Conservation (phyloP, 2,797 vertebrate species). For the Oreortyx pictus region DNA sequence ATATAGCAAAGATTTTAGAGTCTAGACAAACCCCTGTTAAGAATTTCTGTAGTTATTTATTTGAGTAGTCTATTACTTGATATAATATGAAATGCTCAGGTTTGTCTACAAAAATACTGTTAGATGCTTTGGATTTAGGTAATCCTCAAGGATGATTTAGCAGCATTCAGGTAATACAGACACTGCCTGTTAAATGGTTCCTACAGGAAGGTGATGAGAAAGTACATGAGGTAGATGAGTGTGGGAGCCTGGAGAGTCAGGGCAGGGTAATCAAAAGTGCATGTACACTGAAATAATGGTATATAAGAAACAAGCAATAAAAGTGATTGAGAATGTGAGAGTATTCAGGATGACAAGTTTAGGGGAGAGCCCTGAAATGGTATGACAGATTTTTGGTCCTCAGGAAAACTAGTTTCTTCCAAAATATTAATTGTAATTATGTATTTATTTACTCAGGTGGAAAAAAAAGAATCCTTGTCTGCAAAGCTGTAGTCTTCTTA, state of each 20-base stretch:
- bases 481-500: not conserved
- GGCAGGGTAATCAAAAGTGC: not conserved
- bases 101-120: not conserved
- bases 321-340: not conserved
- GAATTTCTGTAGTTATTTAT: not conserved
- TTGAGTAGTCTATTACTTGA: not conserved
- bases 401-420: not conserved
- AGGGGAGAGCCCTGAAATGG: not conserved
- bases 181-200: not conserved
- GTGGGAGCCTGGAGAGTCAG: not conserved
- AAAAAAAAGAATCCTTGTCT: not conserved
- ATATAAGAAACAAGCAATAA: not conserved
- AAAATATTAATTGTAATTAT: not conserved
- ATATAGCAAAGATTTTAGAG: not conserved
- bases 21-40: not conserved
- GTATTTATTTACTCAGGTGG: not conserved
- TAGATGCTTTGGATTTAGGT: not conserved
- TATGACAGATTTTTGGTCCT: not conserved
- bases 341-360: not conserved
- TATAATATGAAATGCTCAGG: not conserved
- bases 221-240: accelerated
- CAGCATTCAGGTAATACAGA: not conserved
- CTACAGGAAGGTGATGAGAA: not conserved
- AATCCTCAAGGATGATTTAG: not conserved
- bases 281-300: not conserved